Percentiles rank a stretch among this genome's conserved stretches.
Evolutionary conservation across 2,113 vertebrate genomes (phyloP).

Genomic region (Hippopotamus amphibius): DNA sequence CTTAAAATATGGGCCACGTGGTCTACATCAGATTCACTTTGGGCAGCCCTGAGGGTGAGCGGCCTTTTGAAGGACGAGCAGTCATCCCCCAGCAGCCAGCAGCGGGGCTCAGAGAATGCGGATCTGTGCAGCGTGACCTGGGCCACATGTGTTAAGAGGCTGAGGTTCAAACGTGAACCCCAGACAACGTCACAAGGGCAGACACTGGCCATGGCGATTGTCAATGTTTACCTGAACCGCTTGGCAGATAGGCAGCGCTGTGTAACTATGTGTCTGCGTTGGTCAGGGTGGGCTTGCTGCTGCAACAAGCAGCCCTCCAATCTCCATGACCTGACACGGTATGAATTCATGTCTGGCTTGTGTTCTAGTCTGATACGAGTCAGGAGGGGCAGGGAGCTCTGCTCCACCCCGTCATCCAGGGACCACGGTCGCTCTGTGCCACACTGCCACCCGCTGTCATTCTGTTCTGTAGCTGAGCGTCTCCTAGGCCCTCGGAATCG

Average conservation of each 20-base stretch:
- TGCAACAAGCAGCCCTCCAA: not conserved
- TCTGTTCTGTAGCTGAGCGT: not conserved
- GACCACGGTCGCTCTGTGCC: not conserved
- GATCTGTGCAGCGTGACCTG: not conserved
- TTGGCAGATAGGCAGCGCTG: not conserved
- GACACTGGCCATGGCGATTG: not conserved
- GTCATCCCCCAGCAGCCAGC: not conserved
- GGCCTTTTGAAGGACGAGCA: slow-evolving; percentile 28
- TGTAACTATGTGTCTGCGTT: not conserved
- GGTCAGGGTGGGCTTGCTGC: not conserved
- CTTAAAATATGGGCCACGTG: slow-evolving; percentile 38
- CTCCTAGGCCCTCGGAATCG: not conserved
- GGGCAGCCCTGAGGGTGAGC: not conserved
- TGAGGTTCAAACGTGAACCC: not conserved
- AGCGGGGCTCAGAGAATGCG: not conserved
- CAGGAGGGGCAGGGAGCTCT: not conserved
- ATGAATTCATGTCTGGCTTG: not conserved
- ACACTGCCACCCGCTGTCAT: not conserved
- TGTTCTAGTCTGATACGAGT: not conserved
- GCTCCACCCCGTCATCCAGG: not conserved
- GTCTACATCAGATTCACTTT: slow-evolving; percentile 11
- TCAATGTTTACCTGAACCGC: not conserved
- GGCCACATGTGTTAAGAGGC: not conserved
- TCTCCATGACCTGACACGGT: not conserved
- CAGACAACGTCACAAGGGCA: not conserved